Percentiles rank a stretch among this genome's conserved stretches.
These are phyloP conservation scores for Cosmia trapezina DNA, from an alignment of 2,888 invertebrate genomes.

Conservation along the genomic window DNA sequence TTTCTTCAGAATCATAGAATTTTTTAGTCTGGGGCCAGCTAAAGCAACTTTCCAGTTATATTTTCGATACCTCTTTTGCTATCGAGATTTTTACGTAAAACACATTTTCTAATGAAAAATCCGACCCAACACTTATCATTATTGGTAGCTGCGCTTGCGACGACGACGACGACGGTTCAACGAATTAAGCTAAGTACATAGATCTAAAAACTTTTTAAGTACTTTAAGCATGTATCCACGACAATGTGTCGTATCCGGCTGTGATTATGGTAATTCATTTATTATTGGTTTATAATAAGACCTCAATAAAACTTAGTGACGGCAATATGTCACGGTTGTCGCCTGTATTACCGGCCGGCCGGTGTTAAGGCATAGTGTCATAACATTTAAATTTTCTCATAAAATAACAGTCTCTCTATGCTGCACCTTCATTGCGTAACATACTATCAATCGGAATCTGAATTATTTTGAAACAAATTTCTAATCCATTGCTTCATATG, in stretches of 20 bases:
- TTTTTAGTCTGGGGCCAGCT: no score
- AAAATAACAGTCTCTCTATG: background rate
- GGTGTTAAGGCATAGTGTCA: conserved; percentile 69
- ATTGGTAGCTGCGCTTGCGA: background rate
- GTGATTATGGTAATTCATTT: conserved; percentile 79
- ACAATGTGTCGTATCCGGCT: conserved; percentile 76
- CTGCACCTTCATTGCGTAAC: no score
- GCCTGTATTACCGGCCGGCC: conserved; percentile 68
- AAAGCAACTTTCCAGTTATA: background rate
- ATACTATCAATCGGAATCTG: no score
- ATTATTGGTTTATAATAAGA: conserved; percentile 82
- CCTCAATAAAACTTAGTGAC: conserved; percentile 81
- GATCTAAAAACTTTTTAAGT: conserved; percentile 18
- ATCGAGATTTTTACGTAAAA: background rate
- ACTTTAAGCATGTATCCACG: conserved; percentile 66
- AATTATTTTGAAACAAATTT: no score
- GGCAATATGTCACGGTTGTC: conserved; percentile 83
- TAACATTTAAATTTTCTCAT: background rate
- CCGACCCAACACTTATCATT: background rate
- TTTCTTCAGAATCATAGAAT: background rate
- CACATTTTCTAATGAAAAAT: background rate
- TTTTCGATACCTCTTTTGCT: background rate
- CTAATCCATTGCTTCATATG: no score
- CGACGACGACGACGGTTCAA: no score
- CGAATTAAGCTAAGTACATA: background rate